A percentile compares a stretch with the other conserved stretches of the same genome.
These are phyloP conservation scores for Leptopilina syphax DNA, from an alignment of 2,888 invertebrate species.

Conservation along the genomic window DNA sequence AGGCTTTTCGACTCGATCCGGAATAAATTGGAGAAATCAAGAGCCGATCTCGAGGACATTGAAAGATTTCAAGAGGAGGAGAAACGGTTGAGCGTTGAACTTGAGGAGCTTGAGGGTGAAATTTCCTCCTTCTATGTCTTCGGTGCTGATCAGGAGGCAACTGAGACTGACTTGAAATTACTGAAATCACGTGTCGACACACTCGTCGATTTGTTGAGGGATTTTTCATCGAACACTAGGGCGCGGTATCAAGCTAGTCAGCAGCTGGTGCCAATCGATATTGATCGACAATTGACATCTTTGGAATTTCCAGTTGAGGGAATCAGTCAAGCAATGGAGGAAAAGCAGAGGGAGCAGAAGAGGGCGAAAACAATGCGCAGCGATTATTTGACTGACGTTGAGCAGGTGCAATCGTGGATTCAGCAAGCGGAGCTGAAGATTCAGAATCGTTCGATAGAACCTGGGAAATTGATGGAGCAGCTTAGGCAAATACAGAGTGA, in stretches of 20 bases:
- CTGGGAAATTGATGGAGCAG: slow-evolving; percentile 86
- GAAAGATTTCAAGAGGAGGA: slow-evolving; percentile 85
- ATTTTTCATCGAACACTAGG: slow-evolving; percentile 74
- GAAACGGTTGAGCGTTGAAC: slow-evolving; percentile 83
- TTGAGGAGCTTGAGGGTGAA: slow-evolving; percentile 78
- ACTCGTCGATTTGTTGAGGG: slow-evolving; percentile 69
- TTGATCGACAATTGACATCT: slow-evolving; percentile 88
- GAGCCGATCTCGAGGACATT: slow-evolving; percentile 87
- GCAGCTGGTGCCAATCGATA: slow-evolving; percentile 83
- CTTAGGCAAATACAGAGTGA: slow-evolving; percentile 88
- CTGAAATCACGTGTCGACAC: slow-evolving; percentile 75
- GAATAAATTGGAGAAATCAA: slow-evolving; percentile 86
- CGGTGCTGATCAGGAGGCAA: slow-evolving; percentile 84
- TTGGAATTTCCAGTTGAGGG: slow-evolving; percentile 90
- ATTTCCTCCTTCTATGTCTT: slow-evolving; percentile 83
- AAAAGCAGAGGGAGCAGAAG: slow-evolving; percentile 91
- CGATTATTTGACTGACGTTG: slow-evolving; percentile 88
- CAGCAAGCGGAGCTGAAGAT: slow-evolving; percentile 89
- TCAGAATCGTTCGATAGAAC: slow-evolving; percentile 88
- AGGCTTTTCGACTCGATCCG: slow-evolving; percentile 90
- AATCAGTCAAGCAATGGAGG: slow-evolving; percentile 89
- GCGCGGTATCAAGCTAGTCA: slow-evolving; percentile 76
- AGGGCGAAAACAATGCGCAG: slow-evolving; percentile 89
- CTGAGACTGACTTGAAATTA: slow-evolving; percentile 80
- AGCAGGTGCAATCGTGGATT: slow-evolving; percentile 90